Conservation (phyloP, 2,888 invertebrate genomes). For the Rosalia funebris region DNA sequence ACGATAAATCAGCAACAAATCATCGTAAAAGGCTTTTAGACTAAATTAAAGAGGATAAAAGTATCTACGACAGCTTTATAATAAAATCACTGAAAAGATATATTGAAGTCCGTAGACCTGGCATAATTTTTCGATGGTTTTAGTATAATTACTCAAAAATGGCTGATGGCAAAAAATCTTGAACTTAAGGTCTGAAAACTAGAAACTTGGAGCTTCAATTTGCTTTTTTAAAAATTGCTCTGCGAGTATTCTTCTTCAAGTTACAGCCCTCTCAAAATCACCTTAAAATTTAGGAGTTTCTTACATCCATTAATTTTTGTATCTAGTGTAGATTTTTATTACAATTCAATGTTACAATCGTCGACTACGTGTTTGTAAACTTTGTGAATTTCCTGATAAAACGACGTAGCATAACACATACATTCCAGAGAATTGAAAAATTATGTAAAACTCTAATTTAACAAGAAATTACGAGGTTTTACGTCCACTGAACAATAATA, state of each 20-base stretch:
- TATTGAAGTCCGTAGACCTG: not conserved
- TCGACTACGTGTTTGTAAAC: too few species aligned
- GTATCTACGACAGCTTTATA: not conserved
- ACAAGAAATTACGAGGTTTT: too few species aligned
- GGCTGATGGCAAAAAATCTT: too few species aligned
- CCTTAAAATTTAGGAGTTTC: not conserved
- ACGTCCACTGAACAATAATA: too few species aligned
- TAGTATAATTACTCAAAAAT: too few species aligned
- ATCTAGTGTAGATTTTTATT: too few species aligned
- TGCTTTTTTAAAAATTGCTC: not conserved
- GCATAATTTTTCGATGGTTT: not conserved
- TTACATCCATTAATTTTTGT: not conserved
- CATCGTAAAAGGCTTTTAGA: not conserved
- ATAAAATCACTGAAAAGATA: not conserved
- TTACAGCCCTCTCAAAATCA: not conserved
- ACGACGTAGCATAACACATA: too few species aligned
- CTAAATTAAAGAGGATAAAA: not conserved
- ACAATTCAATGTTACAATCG: too few species aligned
- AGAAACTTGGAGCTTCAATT: not conserved
- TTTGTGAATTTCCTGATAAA: too few species aligned
- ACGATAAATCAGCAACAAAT: not conserved
- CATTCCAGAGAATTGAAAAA: too few species aligned
- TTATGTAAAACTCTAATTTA: too few species aligned
- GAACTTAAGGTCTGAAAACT: not conserved
- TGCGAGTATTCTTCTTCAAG: not conserved